Evolutionary conservation across 2,797 vertebrate genomes (phyloP).

Genomic region (Aeoliscus strigatus): DNA sequence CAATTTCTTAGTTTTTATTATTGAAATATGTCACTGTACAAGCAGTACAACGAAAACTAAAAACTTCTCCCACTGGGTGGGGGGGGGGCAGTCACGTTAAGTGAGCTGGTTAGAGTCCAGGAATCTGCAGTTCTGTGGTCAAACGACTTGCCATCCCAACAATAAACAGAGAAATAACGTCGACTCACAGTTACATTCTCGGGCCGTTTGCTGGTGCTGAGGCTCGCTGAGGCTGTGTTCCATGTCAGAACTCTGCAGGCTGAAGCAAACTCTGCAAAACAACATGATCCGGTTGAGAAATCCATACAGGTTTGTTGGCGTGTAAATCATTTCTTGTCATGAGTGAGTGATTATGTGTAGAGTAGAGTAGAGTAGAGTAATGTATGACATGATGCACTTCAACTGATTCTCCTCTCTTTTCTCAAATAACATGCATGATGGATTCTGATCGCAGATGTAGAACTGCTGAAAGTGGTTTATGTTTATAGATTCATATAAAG

Average conservation of each 20-base stretch:
- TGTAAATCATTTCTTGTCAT: constrained; percentile 57
- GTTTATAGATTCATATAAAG: no score
- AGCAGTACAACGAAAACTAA: no score
- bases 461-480: no score
- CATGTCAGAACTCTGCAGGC: constrained; percentile 72
- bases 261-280: constrained; percentile 79
- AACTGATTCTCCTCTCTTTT: constrained; percentile 4
- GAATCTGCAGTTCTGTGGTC: background rate
- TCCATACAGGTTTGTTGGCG: constrained; percentile 10
- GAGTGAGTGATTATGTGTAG: constrained; percentile 50
- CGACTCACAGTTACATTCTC: constrained; percentile 68
- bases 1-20: no score
- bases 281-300: constrained; percentile 47
- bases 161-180: background rate
- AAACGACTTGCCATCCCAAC: no score
- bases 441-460: no score
- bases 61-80: no score
- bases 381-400: constrained; percentile 23
- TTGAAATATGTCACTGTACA: no score
- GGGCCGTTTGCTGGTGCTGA: constrained; percentile 65
- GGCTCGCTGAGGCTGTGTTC: constrained; percentile 74
- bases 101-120: no score
- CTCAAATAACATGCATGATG: constrained; percentile 1
- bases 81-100: no score
- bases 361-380: constrained; percentile 45